Conservation (phyloP, 2,113 vertebrate species). For the Pelvicachromis taeniatus region DNA sequence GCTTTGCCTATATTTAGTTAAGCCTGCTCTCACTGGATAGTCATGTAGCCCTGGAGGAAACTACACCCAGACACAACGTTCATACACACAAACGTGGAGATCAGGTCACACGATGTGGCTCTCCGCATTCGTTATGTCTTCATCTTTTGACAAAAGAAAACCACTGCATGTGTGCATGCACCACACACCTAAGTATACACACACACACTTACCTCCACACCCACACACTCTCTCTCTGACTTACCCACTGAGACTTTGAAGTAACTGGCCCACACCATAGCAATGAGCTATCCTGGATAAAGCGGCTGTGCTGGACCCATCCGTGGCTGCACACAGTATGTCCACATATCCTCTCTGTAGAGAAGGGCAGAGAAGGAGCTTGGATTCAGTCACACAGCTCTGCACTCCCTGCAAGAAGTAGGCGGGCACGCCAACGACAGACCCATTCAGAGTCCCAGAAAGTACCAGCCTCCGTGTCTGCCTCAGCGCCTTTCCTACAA, state of each 20-base stretch:
- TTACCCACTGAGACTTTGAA: constrained; percentile 54
- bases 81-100: not conserved
- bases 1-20: constrained; percentile 10
- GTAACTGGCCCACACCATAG: not conserved
- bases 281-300: constrained; percentile 6
- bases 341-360: constrained; percentile 61
- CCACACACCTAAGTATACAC: not conserved
- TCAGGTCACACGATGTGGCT: not conserved
- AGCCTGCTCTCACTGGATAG: constrained; percentile 12
- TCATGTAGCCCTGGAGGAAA: constrained; percentile 3
- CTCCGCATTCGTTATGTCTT: not conserved
- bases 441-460: constrained; percentile 62
- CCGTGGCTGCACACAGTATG: constrained; percentile 13
- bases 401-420: constrained; percentile 62
- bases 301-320: constrained; percentile 25
- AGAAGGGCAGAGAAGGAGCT: constrained; percentile 62
- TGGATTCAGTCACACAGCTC: constrained; percentile 66
- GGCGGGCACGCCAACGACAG: constrained; percentile 58
- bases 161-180: not conserved
- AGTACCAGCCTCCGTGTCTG: constrained; percentile 55
- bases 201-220: constrained; percentile 29
- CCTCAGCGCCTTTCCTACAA: constrained; percentile 30
- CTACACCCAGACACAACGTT: constrained; percentile 1
- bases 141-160: not conserved
- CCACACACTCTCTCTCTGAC: constrained; percentile 30